Percentiles rank a stretch among this genome's conserved stretches.
These are phyloP conservation scores for Myioborus melanocephalus DNA, from an alignment of 2,797 vertebrate species.

Conservation along the genomic window DNA sequence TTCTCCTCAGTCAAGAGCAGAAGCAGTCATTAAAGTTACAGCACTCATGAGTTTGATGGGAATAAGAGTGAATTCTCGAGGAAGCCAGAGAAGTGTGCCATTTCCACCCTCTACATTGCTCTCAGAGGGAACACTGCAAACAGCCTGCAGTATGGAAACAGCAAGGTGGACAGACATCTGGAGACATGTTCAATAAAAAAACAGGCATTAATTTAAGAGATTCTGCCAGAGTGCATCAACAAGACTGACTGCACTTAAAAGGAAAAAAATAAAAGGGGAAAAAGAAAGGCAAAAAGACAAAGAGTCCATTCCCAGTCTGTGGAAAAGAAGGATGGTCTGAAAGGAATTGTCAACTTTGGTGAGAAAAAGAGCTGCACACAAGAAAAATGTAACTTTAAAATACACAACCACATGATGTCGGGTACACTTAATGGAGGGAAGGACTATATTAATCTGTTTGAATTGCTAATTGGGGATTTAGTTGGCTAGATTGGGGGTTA, in stretches of 20 bases:
- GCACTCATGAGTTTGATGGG: neutral
- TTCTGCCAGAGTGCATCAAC: neutral
- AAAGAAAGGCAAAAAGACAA: neutral
- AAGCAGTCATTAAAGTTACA: neutral
- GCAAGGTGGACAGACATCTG: constrained; percentile 1
- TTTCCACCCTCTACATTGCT: neutral
- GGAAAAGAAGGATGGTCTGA: constrained; percentile 35
- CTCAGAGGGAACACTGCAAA: neutral
- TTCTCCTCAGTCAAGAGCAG: neutral
- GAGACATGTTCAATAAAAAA: neutral
- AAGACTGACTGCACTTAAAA: neutral
- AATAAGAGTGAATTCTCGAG: neutral
- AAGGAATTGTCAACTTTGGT: constrained; percentile 29
- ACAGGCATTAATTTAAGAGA: neutral
- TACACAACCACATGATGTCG: neutral
- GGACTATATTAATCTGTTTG: constrained; percentile 58
- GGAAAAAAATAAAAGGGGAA: neutral
- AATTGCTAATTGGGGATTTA: constrained; percentile 68
- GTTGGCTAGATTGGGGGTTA: constrained; percentile 38
- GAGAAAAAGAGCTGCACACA: constrained; percentile 28
- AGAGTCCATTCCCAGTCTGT: neutral
- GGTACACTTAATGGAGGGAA: constrained; percentile 38
- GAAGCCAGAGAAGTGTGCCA: neutral
- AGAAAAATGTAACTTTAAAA: constrained; percentile 50
- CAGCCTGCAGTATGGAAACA: neutral